These are phyloP conservation scores for Jacana jacana DNA, from an alignment of 2,113 vertebrate genomes.

Conservation along the genomic window DNA sequence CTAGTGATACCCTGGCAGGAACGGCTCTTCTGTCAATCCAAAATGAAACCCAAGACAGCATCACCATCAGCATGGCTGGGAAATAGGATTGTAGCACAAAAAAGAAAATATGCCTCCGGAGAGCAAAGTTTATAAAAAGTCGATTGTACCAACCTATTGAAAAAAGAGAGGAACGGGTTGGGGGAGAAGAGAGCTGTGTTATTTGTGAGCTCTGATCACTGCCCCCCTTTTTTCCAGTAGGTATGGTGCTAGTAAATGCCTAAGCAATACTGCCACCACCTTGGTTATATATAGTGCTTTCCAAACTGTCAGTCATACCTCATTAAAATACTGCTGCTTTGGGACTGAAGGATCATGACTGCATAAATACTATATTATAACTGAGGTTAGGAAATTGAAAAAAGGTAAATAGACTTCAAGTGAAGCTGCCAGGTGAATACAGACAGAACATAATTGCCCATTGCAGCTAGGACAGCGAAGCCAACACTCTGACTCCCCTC, in stretches of 20 bases:
- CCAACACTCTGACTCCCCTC: background rate
- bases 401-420: background rate
- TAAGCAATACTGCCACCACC: background rate
- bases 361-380: background rate
- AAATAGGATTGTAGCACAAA: constrained; percentile 95
- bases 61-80: constrained; percentile 93
- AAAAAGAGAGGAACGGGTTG: background rate
- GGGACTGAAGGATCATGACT: background rate
- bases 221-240: background rate
- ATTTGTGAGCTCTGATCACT: background rate
- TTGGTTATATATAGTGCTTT: background rate
- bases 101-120: constrained; percentile 93
- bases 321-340: background rate
- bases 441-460: background rate
- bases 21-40: constrained; percentile 92
- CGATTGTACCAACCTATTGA: constrained; percentile 90
- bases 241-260: background rate
- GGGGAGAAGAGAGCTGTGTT: background rate
- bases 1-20: constrained; percentile 88
- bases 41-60: constrained; percentile 93
- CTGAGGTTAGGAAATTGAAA: background rate
- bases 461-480: background rate
- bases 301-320: background rate
- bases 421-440: background rate
- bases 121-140: constrained; percentile 91